Evolutionary conservation across 2,888 invertebrate genomes (phyloP).

Genomic region (Sinopyrophorus schimmeli): DNA sequence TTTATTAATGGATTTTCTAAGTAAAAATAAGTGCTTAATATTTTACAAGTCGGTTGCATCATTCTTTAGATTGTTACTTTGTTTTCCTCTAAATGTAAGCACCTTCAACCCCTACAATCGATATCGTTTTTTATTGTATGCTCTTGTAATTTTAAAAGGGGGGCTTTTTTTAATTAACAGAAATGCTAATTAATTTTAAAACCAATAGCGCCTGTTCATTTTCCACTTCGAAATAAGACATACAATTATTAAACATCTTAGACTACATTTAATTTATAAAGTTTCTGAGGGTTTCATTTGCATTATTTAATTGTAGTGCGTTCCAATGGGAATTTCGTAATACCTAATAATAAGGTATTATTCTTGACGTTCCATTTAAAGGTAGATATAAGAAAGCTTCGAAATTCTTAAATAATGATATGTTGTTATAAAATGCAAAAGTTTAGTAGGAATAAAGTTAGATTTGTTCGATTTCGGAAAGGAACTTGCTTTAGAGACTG

Average conservation of each 20-base stretch:
- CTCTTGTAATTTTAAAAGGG: no score
- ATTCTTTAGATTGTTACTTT: constrained; percentile 21
- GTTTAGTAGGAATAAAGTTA: no score
- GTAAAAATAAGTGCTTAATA: constrained; percentile 36
- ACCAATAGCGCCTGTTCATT: no score
- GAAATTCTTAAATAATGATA: no score
- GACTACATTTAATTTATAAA: neutral
- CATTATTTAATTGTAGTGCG: constrained; percentile 14
- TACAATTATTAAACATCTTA: neutral
- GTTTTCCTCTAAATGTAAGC: constrained; percentile 15
- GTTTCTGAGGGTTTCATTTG: neutral
- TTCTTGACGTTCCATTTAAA: constrained; percentile 12
- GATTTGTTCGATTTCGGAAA: no score
- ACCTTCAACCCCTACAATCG: no score
- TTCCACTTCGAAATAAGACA: neutral
- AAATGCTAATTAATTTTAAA: no score
- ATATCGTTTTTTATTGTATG: no score
- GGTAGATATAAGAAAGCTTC: no score
- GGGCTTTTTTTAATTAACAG: no score
- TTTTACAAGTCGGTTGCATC: constrained; percentile 30
- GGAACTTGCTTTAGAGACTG: no score
- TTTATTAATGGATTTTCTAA: constrained; percentile 34
- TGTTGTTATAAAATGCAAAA: no score
- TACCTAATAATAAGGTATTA: constrained; percentile 12
- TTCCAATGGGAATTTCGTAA: neutral